A percentile compares a stretch with the other conserved stretches of the same genome.
phyloP scores from a whole-genome alignment of 2,888 invertebrate species.

The Noctuana brunneofusca region DNA sequence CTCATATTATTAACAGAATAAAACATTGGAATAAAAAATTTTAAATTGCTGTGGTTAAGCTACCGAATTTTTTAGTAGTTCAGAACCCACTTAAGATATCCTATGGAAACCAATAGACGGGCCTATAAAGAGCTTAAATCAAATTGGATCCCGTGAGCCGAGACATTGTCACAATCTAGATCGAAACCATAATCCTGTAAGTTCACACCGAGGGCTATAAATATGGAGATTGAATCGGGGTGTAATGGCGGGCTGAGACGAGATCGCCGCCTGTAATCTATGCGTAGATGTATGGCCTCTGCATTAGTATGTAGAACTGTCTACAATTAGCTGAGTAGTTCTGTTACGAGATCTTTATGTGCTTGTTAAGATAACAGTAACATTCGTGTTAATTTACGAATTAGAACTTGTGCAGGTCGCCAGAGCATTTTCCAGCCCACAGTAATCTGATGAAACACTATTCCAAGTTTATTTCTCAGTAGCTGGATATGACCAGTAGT shows the following conservation, averaged over 20 bases:
- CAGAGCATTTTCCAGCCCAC: no score
- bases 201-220: conserved; percentile 36
- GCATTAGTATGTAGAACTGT: background rate
- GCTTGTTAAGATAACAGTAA: no score
- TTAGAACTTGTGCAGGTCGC: no score
- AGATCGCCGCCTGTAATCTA: conserved; percentile 15
- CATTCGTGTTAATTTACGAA: no score
- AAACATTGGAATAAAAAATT: no score
- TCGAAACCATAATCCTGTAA: conserved; percentile 38
- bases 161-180: conserved; percentile 30
- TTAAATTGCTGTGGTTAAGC: no score
- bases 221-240: conserved; percentile 37
- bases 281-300: background rate
- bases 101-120: conserved; percentile 16
- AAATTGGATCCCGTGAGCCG: conserved; percentile 23
- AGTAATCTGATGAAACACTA: no score
- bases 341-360: background rate
- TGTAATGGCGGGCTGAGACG: conserved; percentile 3
- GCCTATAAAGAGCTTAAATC: conserved; percentile 26
- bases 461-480: no score
- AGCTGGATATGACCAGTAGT: no score
- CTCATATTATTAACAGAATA: no score
- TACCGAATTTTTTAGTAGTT: no score
- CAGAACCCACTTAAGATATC: conserved; percentile 1
- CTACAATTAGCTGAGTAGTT: conserved; percentile 19